A percentile compares a stretch with the other conserved stretches of the same genome.
phyloP scores from a whole-genome alignment of 2,113 vertebrate species.

The Mionectes macconnelli region DNA sequence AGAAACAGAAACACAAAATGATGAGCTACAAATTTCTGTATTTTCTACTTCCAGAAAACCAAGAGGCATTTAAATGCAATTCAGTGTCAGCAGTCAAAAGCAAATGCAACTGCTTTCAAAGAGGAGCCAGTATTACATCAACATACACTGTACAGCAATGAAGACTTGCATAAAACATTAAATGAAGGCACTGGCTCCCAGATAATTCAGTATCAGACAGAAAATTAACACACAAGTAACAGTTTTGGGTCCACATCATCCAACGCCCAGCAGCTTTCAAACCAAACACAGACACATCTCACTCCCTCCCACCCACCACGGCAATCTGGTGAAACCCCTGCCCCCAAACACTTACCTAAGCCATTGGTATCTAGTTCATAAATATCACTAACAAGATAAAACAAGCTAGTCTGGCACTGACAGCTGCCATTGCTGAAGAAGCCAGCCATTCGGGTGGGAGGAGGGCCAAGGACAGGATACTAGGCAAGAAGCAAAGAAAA shows the following conservation, averaged over 20 bases:
- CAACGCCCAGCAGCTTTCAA: neutral
- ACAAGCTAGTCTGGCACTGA: conserved; percentile 88
- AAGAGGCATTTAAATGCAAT: neutral
- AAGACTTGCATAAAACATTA: neutral
- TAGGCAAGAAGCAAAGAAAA: conserved; percentile 61
- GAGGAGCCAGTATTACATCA: neutral
- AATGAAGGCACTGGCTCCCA: neutral
- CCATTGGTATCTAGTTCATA: conserved; percentile 89
- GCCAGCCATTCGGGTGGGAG: conserved; percentile 85
- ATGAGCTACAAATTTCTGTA: neutral
- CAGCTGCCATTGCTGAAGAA: conserved; percentile 89
- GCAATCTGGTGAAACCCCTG: neutral
- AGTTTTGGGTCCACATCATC: neutral
- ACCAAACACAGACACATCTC: neutral
- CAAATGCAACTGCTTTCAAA: neutral
- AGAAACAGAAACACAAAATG: neutral
- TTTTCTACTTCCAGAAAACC: neutral
- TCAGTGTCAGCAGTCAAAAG: neutral
- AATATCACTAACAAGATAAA: conserved; percentile 87
- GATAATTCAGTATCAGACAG: neutral
- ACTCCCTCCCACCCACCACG: neutral
- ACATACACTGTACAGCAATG: neutral
- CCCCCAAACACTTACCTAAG: conserved; percentile 81
- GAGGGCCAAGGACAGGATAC: conserved; percentile 94
- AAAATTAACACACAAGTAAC: neutral